Evolutionary conservation across 2,888 invertebrate genomes (phyloP).

Genomic region (Protonemura montana): DNA sequence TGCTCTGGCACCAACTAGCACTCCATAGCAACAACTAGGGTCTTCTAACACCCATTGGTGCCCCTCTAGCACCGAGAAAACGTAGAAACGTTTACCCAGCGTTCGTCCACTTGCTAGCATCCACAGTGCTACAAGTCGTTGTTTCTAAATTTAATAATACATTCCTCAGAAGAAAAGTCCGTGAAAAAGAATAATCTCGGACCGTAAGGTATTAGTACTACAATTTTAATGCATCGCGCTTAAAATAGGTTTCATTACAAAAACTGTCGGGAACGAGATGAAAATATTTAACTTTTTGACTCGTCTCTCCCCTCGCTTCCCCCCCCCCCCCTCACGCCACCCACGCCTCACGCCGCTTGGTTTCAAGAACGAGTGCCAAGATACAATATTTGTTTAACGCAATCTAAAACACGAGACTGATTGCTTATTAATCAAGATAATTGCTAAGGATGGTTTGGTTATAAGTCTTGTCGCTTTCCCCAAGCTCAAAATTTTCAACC

Average conservation of each 20-base stretch:
- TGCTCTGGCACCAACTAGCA: no score
- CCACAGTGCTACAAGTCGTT: no score
- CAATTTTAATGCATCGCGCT: neutral
- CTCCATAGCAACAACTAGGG: no score
- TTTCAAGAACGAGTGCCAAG: neutral
- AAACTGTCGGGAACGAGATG: neutral
- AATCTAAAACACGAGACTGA: slow-evolving; percentile 12
- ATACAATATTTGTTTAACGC: slow-evolving; percentile 7
- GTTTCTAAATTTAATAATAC: neutral
- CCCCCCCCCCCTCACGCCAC: neutral
- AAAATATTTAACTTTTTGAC: neutral
- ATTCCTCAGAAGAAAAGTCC: neutral
- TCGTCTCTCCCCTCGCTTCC: neutral
- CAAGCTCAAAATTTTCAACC: neutral
- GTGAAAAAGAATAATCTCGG: neutral
- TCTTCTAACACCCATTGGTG: no score
- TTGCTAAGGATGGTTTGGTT: neutral
- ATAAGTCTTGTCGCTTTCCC: neutral
- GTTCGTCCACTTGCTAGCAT: no score
- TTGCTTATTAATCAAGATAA: slow-evolving; percentile 12
- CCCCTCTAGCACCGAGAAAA: no score
- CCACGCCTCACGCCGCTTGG: neutral
- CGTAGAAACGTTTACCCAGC: no score
- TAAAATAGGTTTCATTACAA: neutral
- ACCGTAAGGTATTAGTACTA: neutral